phyloP scores from a whole-genome alignment of 2,888 invertebrate species.

The Ctenicera cuprea region DNA sequence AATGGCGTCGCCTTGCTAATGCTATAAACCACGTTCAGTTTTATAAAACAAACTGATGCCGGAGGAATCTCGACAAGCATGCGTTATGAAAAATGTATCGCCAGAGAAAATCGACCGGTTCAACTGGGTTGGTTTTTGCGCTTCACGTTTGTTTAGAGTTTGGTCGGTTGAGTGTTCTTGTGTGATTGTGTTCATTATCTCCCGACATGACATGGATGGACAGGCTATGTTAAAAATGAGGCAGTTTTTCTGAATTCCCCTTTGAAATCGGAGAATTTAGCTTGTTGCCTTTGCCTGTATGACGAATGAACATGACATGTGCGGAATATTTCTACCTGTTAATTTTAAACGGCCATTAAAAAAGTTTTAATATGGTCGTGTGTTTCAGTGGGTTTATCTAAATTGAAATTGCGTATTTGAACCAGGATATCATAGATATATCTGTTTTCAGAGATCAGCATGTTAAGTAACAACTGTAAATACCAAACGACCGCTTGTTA shows the following conservation, averaged over 20 bases:
- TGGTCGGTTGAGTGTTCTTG: constrained; percentile 50
- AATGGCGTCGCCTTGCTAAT: constrained; percentile 66
- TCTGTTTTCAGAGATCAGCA: neutral
- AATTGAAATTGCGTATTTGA: neutral
- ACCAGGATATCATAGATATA: neutral
- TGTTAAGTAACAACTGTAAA: constrained; percentile 35
- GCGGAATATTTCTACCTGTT: constrained; percentile 31
- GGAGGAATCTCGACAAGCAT: constrained; percentile 67
- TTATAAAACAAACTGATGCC: constrained; percentile 64
- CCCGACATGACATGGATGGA: constrained; percentile 51
- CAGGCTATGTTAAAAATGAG: constrained; percentile 52
- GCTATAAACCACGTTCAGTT: constrained; percentile 61
- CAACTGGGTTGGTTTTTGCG: constrained; percentile 50
- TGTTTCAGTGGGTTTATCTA: neutral
- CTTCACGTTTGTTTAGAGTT: constrained; percentile 43
- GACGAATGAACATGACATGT: constrained; percentile 41
- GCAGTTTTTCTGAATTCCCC: constrained; percentile 45
- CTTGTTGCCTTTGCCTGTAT: constrained; percentile 40
- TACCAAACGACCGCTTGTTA: constrained; percentile 51
- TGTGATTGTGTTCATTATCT: constrained; percentile 55
- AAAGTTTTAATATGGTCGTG: constrained; percentile 23
- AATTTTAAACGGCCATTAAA: constrained; percentile 33
- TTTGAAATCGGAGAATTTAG: constrained; percentile 37
- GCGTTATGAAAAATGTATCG: constrained; percentile 71
- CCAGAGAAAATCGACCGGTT: constrained; percentile 51